Percentiles rank a stretch among this genome's conserved stretches.
These are phyloP conservation scores for Onychomys torridus DNA, from an alignment of 2,797 vertebrate genomes.

Conservation along the genomic window DNA sequence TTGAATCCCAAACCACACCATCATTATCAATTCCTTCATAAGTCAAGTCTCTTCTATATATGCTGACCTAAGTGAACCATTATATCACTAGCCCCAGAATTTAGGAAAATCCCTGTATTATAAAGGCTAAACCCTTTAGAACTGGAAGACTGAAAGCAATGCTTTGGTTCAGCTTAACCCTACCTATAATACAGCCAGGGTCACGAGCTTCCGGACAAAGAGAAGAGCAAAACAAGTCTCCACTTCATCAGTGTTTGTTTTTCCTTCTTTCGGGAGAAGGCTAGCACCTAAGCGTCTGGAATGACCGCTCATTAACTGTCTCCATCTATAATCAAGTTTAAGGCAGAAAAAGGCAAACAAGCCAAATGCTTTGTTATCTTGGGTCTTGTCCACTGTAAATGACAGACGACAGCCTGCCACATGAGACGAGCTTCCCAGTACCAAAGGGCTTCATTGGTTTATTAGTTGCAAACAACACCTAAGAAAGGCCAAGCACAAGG, in stretches of 20 bases:
- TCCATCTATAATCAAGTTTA: slow-evolving; percentile 31
- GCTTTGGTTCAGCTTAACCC: not conserved
- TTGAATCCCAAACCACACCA: not conserved
- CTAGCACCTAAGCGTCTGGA: slow-evolving; percentile 49
- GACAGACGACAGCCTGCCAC: slow-evolving; percentile 52
- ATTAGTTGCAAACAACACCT: slow-evolving; percentile 39
- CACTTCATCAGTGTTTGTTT: slow-evolving; percentile 27
- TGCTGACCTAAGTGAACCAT: not conserved
- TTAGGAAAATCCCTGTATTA: not conserved
- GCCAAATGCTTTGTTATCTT: slow-evolving; percentile 55
- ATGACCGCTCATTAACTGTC: slow-evolving; percentile 69
- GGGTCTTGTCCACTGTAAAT: slow-evolving; percentile 63
- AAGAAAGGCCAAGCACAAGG: not conserved
- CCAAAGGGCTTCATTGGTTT: slow-evolving; percentile 65
- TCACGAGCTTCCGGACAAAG: not conserved
- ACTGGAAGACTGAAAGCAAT: not conserved
- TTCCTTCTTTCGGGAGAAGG: slow-evolving; percentile 37
- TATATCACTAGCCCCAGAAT: not conserved
- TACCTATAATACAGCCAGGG: not conserved
- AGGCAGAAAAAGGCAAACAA: slow-evolving; percentile 69
- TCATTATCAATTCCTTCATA: not conserved
- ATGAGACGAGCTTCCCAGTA: slow-evolving; percentile 31
- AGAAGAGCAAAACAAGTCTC: not conserved
- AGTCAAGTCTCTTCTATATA: not conserved
- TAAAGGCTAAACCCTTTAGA: slow-evolving; percentile 38